Conservation (phyloP, 2,888 invertebrate species). For the Lingula anatina region DNA sequence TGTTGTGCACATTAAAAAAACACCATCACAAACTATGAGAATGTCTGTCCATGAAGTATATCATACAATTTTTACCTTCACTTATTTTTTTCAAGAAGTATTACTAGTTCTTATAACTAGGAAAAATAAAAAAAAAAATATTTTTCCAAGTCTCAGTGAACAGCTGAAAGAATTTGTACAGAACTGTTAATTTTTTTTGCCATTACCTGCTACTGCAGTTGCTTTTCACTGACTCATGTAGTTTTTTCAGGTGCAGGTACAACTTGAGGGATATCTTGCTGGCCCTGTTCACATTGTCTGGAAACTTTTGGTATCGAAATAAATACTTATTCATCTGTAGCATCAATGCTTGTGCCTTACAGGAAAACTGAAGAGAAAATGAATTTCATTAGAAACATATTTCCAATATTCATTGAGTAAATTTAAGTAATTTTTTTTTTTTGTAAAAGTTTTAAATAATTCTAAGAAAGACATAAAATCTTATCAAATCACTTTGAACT, state of each 20-base stretch:
- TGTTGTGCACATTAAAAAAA: too few relatives aligned
- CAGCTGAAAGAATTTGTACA: not conserved
- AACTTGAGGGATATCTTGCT: slow-evolving; percentile 31
- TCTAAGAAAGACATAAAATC: not conserved
- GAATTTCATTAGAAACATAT: not conserved
- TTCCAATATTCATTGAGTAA: not conserved
- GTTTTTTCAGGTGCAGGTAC: slow-evolving; percentile 29
- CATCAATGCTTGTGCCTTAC: slow-evolving; percentile 25
- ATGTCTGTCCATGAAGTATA: too few relatives aligned
- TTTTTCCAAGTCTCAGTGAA: not conserved
- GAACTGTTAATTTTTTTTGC: not conserved
- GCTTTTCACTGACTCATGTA: slow-evolving; percentile 22
- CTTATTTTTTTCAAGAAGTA: too few relatives aligned
- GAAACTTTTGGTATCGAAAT: slow-evolving; percentile 30
- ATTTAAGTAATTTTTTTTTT: too few relatives aligned
- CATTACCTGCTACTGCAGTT: slow-evolving; percentile 36
- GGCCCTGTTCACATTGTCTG: slow-evolving; percentile 32
- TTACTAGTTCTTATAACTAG: too few relatives aligned
- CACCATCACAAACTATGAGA: too few relatives aligned
- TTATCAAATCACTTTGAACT: not conserved
- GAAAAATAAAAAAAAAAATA: too few relatives aligned
- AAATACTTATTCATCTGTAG: slow-evolving; percentile 38
- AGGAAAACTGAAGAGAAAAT: slow-evolving; percentile 32
- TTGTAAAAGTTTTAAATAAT: not conserved
- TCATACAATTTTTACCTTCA: too few relatives aligned